These are phyloP conservation scores for Tupaia tana DNA, from an alignment of 2,113 vertebrate genomes.

Conservation along the genomic window DNA sequence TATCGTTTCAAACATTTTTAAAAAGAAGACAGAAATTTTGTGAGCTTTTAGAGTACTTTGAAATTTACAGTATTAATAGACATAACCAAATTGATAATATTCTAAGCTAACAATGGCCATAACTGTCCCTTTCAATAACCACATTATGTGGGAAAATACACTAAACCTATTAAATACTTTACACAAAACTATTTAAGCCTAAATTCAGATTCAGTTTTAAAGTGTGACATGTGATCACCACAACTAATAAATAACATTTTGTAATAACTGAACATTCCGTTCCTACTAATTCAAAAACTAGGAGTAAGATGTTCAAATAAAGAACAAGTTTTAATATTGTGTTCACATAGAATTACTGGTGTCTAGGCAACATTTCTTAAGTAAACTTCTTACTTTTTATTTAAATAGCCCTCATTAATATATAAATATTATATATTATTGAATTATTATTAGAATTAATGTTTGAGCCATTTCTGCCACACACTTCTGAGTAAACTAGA, in stretches of 20 bases:
- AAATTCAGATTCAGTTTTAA: conserved; percentile 58
- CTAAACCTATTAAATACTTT: conserved; percentile 53
- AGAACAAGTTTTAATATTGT: conserved; percentile 43
- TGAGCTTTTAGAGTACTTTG: conserved; percentile 62
- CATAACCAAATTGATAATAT: conserved; percentile 56
- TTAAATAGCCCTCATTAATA: conserved; percentile 52
- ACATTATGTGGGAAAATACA: conserved; percentile 54
- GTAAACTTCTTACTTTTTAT: conserved; percentile 39
- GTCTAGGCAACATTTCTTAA: conserved; percentile 25
- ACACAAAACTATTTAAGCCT: conserved; percentile 26
- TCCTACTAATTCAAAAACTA: conserved; percentile 54
- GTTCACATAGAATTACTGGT: conserved; percentile 16
- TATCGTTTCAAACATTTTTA: not conserved
- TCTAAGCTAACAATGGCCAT: conserved; percentile 62
- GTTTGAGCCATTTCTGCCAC: conserved; percentile 24
- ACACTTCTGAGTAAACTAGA: not conserved
- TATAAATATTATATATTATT: conserved; percentile 16
- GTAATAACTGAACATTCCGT: conserved; percentile 49
- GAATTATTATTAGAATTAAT: conserved; percentile 46
- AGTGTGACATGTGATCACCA: conserved; percentile 30
- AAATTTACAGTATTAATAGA: conserved; percentile 42
- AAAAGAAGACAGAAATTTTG: conserved; percentile 63
- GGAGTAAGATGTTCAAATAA: conserved; percentile 34
- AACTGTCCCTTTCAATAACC: conserved; percentile 53
- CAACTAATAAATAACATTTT: conserved; percentile 68